Evolutionary conservation across 2,797 vertebrate species (phyloP).

Genomic region (Chaenodraco wilsoni): DNA sequence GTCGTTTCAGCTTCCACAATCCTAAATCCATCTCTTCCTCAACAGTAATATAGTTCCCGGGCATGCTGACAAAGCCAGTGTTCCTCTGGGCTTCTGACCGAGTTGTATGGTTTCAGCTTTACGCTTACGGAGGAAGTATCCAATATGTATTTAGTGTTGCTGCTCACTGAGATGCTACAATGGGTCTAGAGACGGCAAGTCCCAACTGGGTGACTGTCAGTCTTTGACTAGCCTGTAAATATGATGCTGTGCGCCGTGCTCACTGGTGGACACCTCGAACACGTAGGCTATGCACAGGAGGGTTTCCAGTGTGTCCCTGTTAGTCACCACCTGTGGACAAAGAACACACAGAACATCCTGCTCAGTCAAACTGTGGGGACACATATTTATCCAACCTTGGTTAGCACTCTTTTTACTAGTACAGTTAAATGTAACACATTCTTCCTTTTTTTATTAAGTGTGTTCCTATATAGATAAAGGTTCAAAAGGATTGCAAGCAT

Average conservation of each 20-base stretch:
- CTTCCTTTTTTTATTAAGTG: not conserved
- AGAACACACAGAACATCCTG: constrained; percentile 13
- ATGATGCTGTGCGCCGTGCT: constrained; percentile 92
- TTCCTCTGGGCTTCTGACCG: constrained; percentile 58
- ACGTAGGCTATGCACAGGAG: constrained; percentile 91
- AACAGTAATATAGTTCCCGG: constrained; percentile 58
- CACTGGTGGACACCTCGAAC: constrained; percentile 92
- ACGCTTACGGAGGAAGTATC: constrained; percentile 62
- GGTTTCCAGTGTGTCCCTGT: constrained; percentile 92
- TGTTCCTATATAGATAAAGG: not conserved
- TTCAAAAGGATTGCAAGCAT: not conserved
- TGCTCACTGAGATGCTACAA: constrained; percentile 65
- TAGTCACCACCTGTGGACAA: constrained; percentile 87
- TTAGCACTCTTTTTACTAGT: not conserved
- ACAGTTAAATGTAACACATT: not conserved
- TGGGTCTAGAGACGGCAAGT: constrained; percentile 57
- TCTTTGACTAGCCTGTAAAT: constrained; percentile 94
- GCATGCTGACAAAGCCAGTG: constrained; percentile 46
- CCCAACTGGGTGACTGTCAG: constrained; percentile 74
- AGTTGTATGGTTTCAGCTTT: constrained; percentile 56
- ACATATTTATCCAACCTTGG: not conserved
- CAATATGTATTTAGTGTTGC: constrained; percentile 52
- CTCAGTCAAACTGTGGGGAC: constrained; percentile 11
- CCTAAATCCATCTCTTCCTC: constrained; percentile 59
- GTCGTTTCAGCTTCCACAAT: constrained; percentile 57